Conservation (phyloP, 2,113 vertebrate genomes). For the Deroptyus accipitrinus region DNA sequence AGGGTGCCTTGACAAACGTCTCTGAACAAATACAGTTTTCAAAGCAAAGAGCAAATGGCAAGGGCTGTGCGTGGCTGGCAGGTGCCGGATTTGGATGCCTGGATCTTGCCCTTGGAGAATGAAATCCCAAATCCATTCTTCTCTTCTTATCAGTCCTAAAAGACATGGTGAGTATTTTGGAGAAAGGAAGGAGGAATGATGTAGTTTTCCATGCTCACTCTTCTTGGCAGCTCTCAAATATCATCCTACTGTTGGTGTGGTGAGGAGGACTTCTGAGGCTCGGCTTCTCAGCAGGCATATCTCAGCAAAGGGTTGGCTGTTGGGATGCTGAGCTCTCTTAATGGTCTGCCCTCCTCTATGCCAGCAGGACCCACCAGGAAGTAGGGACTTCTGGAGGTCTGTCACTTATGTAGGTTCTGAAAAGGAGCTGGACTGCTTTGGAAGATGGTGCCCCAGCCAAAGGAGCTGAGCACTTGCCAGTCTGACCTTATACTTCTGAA, state of each 20-base stretch:
- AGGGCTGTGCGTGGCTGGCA: background rate
- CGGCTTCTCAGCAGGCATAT: background rate
- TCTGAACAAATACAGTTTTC: background rate
- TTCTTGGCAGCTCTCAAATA: background rate
- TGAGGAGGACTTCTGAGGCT: background rate
- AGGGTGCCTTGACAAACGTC: background rate
- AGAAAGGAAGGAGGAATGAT: background rate
- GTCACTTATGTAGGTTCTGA: background rate
- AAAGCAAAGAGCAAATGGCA: background rate
- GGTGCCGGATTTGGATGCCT: fast-evolving
- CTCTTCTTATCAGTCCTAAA: background rate
- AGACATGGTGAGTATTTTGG: background rate
- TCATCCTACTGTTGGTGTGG: background rate
- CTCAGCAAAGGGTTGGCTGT: background rate
- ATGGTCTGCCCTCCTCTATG: background rate
- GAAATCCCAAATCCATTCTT: background rate
- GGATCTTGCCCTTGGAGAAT: background rate
- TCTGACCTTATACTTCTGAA: background rate
- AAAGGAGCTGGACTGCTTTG: background rate
- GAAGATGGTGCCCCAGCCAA: background rate
- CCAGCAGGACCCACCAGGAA: background rate
- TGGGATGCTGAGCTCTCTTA: background rate
- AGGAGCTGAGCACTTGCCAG: background rate
- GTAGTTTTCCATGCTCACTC: background rate
- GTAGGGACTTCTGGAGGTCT: background rate